Evolutionary conservation across 2,797 vertebrate species (phyloP).

Genomic region (Nannoperca obscura): DNA sequence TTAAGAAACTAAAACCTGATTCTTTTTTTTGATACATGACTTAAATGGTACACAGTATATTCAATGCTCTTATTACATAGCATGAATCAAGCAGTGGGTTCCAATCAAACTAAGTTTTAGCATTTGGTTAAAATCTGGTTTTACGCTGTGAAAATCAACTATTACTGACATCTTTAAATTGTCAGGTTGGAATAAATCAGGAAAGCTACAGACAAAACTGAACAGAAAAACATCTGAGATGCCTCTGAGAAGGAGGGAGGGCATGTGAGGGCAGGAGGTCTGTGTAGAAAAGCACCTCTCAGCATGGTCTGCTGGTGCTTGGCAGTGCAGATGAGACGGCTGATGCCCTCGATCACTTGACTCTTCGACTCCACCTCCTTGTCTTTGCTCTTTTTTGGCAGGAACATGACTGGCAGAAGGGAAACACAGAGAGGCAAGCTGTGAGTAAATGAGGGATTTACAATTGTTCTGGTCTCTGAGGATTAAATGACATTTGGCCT

Average conservation of each 20-base stretch:
- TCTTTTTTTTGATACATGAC: too few relatives aligned
- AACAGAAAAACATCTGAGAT: not conserved
- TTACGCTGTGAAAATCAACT: too few relatives aligned
- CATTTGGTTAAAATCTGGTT: too few relatives aligned
- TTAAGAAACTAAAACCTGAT: not conserved
- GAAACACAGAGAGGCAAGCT: constrained; percentile 48
- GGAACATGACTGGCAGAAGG: constrained; percentile 93
- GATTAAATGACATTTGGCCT: constrained; percentile 20
- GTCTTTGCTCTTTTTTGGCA: constrained; percentile 98
- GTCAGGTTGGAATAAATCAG: too few relatives aligned
- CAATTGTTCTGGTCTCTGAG: not conserved
- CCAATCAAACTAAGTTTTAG: too few relatives aligned
- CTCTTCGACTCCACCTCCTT: constrained; percentile 96
- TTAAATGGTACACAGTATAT: too few relatives aligned
- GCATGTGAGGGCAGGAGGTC: not conserved
- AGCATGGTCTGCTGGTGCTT: constrained; percentile 99
- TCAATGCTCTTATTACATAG: too few relatives aligned
- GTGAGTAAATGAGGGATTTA: constrained; percentile 32
- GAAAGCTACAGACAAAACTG: too few relatives aligned
- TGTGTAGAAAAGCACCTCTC: constrained; percentile 78
- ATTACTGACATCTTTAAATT: too few relatives aligned
- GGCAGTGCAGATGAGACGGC: constrained; percentile 97
- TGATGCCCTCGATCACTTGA: constrained; percentile 98
- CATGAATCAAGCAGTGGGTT: too few relatives aligned
- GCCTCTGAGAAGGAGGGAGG: not conserved